Evolutionary conservation across 2,113 vertebrate genomes (phyloP).

Genomic region (Saguinus imperator): DNA sequence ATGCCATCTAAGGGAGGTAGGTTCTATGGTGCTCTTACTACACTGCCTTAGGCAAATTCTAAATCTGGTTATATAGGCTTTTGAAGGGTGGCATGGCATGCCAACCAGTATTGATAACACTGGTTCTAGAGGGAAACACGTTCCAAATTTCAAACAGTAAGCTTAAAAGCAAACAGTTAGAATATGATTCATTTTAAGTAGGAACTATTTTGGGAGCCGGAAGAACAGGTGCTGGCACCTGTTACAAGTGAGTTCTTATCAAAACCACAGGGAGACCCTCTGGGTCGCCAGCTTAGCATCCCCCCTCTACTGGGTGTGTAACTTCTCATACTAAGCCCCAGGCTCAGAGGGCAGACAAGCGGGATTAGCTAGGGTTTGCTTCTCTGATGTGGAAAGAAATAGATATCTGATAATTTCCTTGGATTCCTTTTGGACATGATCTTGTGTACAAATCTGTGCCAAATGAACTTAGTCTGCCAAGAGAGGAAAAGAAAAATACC

Average conservation of each 20-base stretch:
- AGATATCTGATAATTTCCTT: neutral
- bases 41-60: neutral
- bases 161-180: neutral
- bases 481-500: conserved; percentile 37
- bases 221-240: neutral
- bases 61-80: neutral
- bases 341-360: neutral
- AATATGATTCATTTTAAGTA: neutral
- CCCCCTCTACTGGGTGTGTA: neutral
- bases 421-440: neutral
- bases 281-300: neutral
- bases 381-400: neutral
- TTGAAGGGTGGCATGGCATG: neutral
- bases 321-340: neutral
- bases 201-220: neutral
- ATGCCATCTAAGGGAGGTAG: neutral
- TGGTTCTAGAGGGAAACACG: neutral
- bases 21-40: neutral
- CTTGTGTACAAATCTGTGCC: conserved; percentile 55
- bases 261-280: neutral
- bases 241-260: neutral
- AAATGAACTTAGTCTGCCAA: conserved; percentile 32
- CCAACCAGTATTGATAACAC: neutral
- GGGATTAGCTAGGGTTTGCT: neutral
- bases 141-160: conserved; percentile 30